Evolutionary conservation across 2,113 vertebrate species (phyloP), one percentile per base, ranked within the genome.

Genomic region (Calyptommatus sinebrachiatus): DNA sequence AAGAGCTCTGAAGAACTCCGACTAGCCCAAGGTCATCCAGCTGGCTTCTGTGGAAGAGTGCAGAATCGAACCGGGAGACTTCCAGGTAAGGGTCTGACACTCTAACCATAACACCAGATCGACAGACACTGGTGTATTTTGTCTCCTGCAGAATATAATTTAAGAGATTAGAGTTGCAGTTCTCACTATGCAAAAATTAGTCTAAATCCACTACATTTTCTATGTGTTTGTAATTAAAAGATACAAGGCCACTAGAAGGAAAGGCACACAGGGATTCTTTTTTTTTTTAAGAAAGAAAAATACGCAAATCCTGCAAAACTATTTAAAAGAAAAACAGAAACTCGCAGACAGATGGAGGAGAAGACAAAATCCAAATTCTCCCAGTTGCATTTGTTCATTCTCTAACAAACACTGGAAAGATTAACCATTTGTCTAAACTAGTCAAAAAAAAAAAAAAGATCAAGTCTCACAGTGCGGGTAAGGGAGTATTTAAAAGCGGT

Each of bases 181-280:
- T 16, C 14, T 2, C 12, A 20, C 1, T 5, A 16, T 57, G 53
- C 53, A 57, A 11, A 88, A 75, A 86, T 87, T 78, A 65, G 85
- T 76, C 85, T 83, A 78, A 86, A 87, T 88, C 88, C 16, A 74
- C 80, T 83, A 41, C 35, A 84, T 87, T 88, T 80, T 88, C 87
- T 80, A 91, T 87, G 67, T 87, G 93, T 91, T 92, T 94, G 67
- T 75, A 88, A 79, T 90, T 89, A 92, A 92, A 89, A 88, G 94
- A 90, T 85, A 83, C 94, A 95, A 95, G 94, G 95, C 95, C 94
- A 94, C 92, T 89, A 93, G 92, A 94, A 94, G 94, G 91, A 94
- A 96, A 96, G 95, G 95, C 95, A 96, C 95, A 0, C 91, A 92
- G 92, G 93, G 94, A 90, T 91, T 82, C 71, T 88, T 93, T 93